A percentile compares a stretch with the other conserved stretches of the same genome.
Conservation (phyloP, 2,888 invertebrate genomes). For the Calliphora vomitoria region DNA sequence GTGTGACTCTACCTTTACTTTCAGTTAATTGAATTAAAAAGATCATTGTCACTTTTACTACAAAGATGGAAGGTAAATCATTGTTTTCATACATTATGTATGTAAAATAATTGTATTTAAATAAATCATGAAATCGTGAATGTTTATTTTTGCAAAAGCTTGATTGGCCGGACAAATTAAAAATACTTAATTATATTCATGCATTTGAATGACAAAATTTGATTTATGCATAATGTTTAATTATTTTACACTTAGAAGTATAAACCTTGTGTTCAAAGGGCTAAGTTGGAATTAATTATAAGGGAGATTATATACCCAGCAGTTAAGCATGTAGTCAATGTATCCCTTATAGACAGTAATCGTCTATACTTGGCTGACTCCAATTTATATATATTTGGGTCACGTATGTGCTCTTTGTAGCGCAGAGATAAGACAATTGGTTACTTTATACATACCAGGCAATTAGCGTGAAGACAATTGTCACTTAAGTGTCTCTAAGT, state of each 20-base stretch:
- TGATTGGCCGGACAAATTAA: not conserved
- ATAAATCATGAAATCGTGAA: conserved; percentile 61
- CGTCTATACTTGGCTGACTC: too few relatives aligned
- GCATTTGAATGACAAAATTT: conserved; percentile 33
- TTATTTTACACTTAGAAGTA: not conserved
- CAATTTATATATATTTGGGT: too few relatives aligned
- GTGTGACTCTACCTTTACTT: too few relatives aligned
- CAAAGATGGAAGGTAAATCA: not conserved
- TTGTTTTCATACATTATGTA: conserved; percentile 20
- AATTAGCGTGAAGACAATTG: too few relatives aligned
- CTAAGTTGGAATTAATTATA: conserved; percentile 11
- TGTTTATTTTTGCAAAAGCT: conserved; percentile 11
- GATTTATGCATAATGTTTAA: conserved; percentile 15
- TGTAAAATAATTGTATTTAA: conserved; percentile 42
- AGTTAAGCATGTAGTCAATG: too few relatives aligned
- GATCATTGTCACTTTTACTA: conserved; percentile 17
- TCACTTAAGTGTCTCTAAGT: too few relatives aligned
- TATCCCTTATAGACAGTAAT: too few relatives aligned
- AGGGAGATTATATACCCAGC: too few relatives aligned
- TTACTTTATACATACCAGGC: too few relatives aligned
- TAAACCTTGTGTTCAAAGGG: not conserved
- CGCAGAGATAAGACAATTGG: too few relatives aligned
- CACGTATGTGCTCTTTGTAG: too few relatives aligned
- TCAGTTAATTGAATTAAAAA: not conserved
- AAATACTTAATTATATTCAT: conserved; percentile 17